Evolutionary conservation across 2,888 invertebrate genomes (phyloP).

Genomic region (Trichopria drosophilae): DNA sequence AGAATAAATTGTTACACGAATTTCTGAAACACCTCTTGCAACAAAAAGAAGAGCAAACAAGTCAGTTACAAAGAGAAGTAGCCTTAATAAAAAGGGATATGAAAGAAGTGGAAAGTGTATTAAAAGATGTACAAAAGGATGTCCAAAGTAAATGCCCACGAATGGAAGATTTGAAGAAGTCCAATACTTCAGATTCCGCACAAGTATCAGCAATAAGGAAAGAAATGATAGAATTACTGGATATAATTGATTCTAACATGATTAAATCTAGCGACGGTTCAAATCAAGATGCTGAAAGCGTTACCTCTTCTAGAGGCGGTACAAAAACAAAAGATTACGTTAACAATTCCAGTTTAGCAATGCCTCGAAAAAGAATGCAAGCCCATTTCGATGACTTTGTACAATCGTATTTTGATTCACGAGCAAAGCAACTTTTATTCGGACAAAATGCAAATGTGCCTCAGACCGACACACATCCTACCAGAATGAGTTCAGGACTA

Average conservation of each 20-base stretch:
- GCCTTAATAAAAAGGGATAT: conserved; percentile 75
- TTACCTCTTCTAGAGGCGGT: conserved; percentile 35
- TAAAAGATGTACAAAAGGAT: conserved; percentile 63
- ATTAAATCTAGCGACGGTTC: conserved; percentile 46
- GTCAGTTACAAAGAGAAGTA: conserved; percentile 72
- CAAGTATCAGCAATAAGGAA: conserved; percentile 63
- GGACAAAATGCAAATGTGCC: conserved; percentile 52
- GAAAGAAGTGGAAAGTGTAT: conserved; percentile 70
- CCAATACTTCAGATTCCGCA: conserved; percentile 59
- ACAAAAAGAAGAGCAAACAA: conserved; percentile 71
- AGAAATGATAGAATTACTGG: conserved; percentile 64
- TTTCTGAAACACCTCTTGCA: conserved; percentile 77
- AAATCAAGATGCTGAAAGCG: conserved; percentile 35
- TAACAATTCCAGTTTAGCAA: conserved; percentile 63
- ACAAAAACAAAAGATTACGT: conserved; percentile 43
- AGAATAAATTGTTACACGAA: conserved; percentile 80
- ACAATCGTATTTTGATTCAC: conserved; percentile 79
- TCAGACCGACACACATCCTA: conserved; percentile 37
- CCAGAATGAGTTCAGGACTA: conserved; percentile 61
- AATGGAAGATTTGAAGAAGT: conserved; percentile 62
- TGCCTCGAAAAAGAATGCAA: conserved; percentile 75
- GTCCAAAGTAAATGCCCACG: conserved; percentile 65
- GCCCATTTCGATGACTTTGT: conserved; percentile 89
- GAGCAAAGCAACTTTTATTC: conserved; percentile 74
- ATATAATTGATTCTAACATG: conserved; percentile 62